Evolutionary conservation across 1,140 invertebrate genomes (phyloP), one percentile per base, ranked within the genome.

Genomic region (Megathymus violae): DNA sequence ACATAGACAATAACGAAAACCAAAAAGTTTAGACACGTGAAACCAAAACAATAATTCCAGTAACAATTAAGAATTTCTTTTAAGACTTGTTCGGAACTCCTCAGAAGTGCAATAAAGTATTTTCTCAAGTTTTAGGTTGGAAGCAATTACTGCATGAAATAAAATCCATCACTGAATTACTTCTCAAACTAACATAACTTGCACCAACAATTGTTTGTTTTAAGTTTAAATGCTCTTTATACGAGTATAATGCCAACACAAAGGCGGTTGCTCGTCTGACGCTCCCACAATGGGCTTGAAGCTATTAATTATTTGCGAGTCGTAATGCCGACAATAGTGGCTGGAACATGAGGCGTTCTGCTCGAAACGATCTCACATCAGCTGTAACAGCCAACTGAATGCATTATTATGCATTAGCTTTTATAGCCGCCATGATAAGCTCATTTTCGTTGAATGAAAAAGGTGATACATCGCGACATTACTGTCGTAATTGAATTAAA

Each of bases 231-330:
- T 59, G 54, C 54, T 46, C 41, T 46, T 46, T 14, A 58, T 27
- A 4, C 27, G 27, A 31, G 27, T 31, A 31, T 46, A 34, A 58
- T 19, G 10, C 40, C 14, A 44, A n/a, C 7, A 44, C 54, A 58
- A 58, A 46, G 41, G 54, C 27, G 43, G 54, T 27, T 58, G 41
- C 54, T 58, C 54, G 25, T 34, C 54, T 58, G 54, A 58, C 41
- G 54, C 17, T 22, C 16, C 19, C 54, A 58, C 54, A 58, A 58
- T 58, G 54, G 54, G 41, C 31, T n/a, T 58, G 14, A 10, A 19
- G 54, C 54, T 31, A 58, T 58, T 58, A 58, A 58, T 58, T 46
- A 58, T 58, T 58, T 58, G 54, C 31, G 52, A 58, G 52, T 46
- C 52, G 52, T 46, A 58, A 58, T 44, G 52, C 52, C 52, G 52